A percentile compares a stretch with the other conserved stretches of the same genome.
phyloP scores from a whole-genome alignment of 2,113 vertebrate genomes.

The Numenius arquata region DNA sequence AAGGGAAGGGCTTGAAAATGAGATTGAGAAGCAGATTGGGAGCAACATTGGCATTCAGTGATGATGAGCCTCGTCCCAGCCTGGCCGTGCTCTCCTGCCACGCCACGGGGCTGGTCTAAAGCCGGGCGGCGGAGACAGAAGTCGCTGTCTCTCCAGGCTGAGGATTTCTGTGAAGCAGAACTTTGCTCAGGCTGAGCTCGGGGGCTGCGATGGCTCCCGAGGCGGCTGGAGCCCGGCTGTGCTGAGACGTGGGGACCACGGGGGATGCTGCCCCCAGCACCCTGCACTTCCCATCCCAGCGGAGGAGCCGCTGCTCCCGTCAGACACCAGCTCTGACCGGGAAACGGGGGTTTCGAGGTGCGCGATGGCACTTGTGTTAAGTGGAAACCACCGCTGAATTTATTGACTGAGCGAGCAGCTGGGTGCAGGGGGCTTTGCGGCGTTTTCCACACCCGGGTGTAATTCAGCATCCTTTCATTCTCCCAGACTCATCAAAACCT shows the following conservation, averaged over 20 bases:
- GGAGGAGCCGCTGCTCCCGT: neutral
- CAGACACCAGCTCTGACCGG: neutral
- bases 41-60: accelerated
- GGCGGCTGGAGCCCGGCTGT: neutral
- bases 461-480: neutral
- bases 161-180: neutral
- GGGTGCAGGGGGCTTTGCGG: neutral
- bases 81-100: neutral
- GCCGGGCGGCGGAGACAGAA: neutral
- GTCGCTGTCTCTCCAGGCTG: accelerated
- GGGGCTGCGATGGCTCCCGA: neutral
- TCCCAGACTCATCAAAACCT: neutral
- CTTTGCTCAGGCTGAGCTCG: neutral
- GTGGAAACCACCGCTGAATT: neutral
- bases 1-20: neutral
- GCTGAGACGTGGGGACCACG: neutral
- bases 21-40: neutral
- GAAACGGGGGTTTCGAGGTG: neutral
- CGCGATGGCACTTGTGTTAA: accelerated
- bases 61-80: neutral
- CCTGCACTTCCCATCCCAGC: neutral
- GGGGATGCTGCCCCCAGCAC: neutral
- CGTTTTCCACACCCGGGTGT: neutral
- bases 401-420: neutral
- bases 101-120: neutral